Evolutionary conservation across 1,140 invertebrate species (phyloP), one percentile per base, ranked within the genome.

Genomic region (Calliopsis andreniformis): DNA sequence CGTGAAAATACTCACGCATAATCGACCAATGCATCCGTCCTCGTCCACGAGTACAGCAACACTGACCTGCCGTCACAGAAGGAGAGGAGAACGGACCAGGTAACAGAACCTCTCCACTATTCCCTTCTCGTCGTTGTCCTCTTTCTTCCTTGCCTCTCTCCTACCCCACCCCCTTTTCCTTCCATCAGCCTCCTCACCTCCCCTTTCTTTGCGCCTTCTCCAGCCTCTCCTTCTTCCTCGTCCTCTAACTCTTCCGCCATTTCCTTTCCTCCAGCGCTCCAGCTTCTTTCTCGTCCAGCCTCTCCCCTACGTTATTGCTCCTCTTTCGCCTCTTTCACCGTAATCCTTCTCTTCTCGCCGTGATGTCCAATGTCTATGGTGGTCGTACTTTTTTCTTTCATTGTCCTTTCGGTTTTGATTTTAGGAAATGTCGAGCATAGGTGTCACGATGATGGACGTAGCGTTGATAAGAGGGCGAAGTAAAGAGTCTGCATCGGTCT

Each of bases 61-160:
- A 89, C 88, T 89, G 88, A 89, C 88, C 88, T 89, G 88, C 87
- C 87, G 81, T 84, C 80, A 88, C 69, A 67, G 61, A 73, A 68
- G 55, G 59, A 79, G 79, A 84, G 79, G 80, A 85, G 82, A 86
- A 63, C 85, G 83, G 84, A 80, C 70, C 79, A 80, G 82, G 78
- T 87, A 85, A 88, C 84, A 85, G 86, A 84, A 87, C 79, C 67
- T 68, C 69, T 76, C 73, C 71, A 68, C 56, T 75, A 53, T 76
- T 78, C 83, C 71, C 80, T 62, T 53, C 73, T 69, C 67, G 25
- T 25, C 35, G 35, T 39, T 39, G 39, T 56, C 55, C 55, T 58
- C 64, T 49, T 80, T 78, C 62, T 42, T 53, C 42, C 58, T 66
- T 14, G 0, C 32, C n/a, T 59, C 56, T 59, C 32, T 39, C 20